Conservation (phyloP, 2,797 vertebrate genomes). For the Australoheros facetus region DNA sequence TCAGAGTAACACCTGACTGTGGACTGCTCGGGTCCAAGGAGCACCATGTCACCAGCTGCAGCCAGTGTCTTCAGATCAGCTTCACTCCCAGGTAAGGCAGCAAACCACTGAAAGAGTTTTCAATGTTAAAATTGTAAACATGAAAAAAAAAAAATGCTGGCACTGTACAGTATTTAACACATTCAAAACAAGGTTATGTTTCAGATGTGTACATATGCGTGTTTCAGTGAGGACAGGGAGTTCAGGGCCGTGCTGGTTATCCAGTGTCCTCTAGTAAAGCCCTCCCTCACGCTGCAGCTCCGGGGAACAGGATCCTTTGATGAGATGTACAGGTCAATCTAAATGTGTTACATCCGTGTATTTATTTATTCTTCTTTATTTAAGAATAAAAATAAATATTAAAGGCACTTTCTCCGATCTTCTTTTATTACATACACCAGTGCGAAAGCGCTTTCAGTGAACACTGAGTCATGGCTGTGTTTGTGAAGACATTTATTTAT, state of each 20-base stretch:
- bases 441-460: background rate
- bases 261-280: conserved; percentile 83
- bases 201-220: background rate
- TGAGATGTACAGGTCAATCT: conserved; percentile 46
- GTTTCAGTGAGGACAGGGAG: conserved; percentile 75
- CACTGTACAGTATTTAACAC: background rate
- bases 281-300: conserved; percentile 74
- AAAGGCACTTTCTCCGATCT: background rate
- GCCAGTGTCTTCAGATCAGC: conserved; percentile 79
- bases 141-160: background rate
- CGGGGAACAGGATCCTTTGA: conserved; percentile 80
- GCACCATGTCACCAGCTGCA: conserved; percentile 51
- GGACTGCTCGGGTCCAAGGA: conserved; percentile 80
- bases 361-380: background rate
- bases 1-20: conserved; percentile 80
- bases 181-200: background rate
- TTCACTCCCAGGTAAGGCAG: conserved; percentile 87
- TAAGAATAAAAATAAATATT: conserved; percentile 29
- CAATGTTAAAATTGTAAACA: background rate
- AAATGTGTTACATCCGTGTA: background rate
- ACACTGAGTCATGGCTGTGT: background rate
- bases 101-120: background rate
- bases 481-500: background rate
- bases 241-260: conserved; percentile 78
- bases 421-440: background rate